Base-by-base conservation (phyloP, 1,140 invertebrate genomes). In the Pectinophora gossypiella region DNA sequence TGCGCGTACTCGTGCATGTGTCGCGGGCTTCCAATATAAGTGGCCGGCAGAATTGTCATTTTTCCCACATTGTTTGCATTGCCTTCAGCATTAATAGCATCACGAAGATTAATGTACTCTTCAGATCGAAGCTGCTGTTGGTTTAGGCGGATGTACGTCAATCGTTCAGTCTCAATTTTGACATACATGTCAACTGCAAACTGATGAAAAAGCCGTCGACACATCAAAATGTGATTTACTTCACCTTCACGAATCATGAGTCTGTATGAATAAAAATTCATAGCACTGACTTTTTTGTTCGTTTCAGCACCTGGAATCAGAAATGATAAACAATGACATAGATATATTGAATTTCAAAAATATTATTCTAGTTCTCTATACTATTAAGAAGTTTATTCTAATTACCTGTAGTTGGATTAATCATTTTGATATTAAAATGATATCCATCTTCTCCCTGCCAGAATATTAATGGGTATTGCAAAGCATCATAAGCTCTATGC, bases 1-100 rank as follows among this genome's bases (percentile, higher is more conserved):
- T 85, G 79, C 51, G 61, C 56, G 46, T 82, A 73, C 64, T 88
- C 70, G 36, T 86, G 77, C 83, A 87, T 83, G 43, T 86, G 61
- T 0, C 80, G 54, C 42, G 71, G 68, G 55, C 76, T 75, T 35
- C 75, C 81, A 36, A 56, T 64, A 53, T 61, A 88, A 27, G 71
- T 64, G 19, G 75, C 58, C 59, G 76, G 76, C 19, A 84, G 54
- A 61, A 87, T 81, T 22, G 61, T 48, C 51, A 66, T 45, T 57
- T 56, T 27, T 16, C 68, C 64, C 7, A 74, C 20, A 50, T 68
- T 59, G 27, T 61, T 38, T 57, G 43, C 55, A 64, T 73, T 63
- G 51, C 48, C 57, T 51, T 72, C 65, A 48, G 45, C 20, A 44
- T 55, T 58, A 2, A 62, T 61, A 42, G 60, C 62, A 56, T 87